phyloP scores from a whole-genome alignment of 2,113 vertebrate species.

The Pimephales promelas region DNA sequence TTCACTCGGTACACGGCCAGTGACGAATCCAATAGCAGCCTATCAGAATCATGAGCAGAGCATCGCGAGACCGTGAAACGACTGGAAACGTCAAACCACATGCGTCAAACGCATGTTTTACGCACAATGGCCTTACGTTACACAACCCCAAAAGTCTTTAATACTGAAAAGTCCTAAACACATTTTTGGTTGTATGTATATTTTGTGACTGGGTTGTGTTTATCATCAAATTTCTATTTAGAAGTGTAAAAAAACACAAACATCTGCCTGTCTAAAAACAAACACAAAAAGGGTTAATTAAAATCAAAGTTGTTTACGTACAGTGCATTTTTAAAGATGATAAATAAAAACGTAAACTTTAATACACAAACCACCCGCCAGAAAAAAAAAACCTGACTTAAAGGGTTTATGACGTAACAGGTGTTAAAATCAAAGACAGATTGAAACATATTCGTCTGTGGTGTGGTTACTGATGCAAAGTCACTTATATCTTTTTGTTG shows the following conservation, averaged over 20 bases:
- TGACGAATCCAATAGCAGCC: conserved; percentile 12
- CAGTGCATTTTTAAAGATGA: not conserved
- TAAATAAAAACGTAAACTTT: not conserved
- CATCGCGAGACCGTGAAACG: conserved; percentile 56
- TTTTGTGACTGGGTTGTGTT: not conserved
- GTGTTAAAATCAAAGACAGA: not conserved
- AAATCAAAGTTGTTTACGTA: not conserved
- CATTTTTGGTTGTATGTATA: not conserved
- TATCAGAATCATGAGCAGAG: conserved; percentile 60
- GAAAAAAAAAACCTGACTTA: not conserved
- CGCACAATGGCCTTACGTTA: not conserved
- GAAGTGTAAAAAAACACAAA: not conserved
- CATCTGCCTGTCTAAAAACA: not conserved
- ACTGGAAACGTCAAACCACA: too few relatives aligned
- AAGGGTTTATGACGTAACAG: not conserved
- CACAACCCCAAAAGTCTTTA: not conserved
- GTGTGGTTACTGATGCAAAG: not conserved
- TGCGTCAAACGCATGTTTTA: too few relatives aligned
- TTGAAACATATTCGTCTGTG: not conserved
- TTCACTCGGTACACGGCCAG: not conserved
- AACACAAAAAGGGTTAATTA: not conserved
- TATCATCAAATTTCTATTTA: not conserved
- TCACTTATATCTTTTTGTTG: too few relatives aligned
- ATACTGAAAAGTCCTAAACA: not conserved
- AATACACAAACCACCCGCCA: too few relatives aligned